These are phyloP conservation scores for Linepithema humile DNA, from an alignment of 1,140 invertebrate genomes.

Conservation along the genomic window DNA sequence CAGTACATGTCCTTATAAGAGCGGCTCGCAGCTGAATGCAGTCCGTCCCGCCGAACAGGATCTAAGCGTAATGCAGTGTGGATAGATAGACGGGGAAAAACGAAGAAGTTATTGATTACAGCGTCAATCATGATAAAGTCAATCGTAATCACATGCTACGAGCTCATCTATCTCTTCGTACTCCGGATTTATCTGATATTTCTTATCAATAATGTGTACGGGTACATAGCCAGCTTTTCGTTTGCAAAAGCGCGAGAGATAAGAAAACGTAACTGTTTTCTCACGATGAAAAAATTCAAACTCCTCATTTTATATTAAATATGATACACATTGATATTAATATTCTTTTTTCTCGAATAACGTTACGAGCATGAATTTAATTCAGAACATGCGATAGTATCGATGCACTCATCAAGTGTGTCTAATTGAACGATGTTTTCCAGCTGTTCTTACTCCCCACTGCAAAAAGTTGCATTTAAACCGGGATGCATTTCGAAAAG, in stretches of 20 bases:
- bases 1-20: conserved; percentile 42
- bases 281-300: background rate
- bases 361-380: background rate
- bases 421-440: background rate
- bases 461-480: background rate
- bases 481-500: background rate
- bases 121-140: conserved; percentile 6
- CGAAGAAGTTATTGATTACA: conserved; percentile 36
- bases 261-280: background rate
- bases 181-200: background rate
- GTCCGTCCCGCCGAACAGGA: background rate
- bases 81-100: background rate
- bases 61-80: background rate
- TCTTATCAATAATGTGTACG: conserved; percentile 9
- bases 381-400: background rate
- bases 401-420: background rate
- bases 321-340: no score
- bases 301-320: background rate
- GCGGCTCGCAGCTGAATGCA: background rate
- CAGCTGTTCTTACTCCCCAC: background rate
- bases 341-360: background rate
- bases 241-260: conserved; percentile 2
- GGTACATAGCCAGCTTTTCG: background rate
- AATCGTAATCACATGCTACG: background rate
- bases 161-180: background rate